Evolutionary conservation across 2,113 vertebrate species (phyloP).

Genomic region (Upupa epops): DNA sequence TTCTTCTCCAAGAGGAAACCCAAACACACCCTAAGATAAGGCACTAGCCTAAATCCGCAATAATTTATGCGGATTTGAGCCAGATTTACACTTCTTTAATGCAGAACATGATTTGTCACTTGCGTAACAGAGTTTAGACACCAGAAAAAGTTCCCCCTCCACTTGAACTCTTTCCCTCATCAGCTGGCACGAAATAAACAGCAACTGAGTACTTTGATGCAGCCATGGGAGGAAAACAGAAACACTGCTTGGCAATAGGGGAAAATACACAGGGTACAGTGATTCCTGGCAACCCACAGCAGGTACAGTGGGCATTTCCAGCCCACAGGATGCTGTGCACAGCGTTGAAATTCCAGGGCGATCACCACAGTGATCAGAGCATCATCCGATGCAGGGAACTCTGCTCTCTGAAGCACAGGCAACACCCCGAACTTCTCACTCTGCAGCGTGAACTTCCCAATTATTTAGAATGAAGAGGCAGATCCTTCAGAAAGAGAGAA

Average conservation of each 20-base stretch:
- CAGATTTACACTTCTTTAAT: conserved; percentile 54
- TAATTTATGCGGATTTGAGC: conserved; percentile 20
- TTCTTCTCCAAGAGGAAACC: background rate
- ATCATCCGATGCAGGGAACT: background rate
- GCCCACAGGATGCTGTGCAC: background rate
- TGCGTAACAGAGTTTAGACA: conserved; percentile 41
- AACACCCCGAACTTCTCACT: background rate
- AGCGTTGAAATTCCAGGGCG: background rate
- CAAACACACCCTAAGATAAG: conserved; percentile 32
- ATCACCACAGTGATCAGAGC: background rate
- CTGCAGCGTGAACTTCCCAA: background rate
- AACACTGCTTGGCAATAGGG: background rate
- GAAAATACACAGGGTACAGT: fast-evolving
- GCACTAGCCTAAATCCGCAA: background rate
- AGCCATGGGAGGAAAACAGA: background rate
- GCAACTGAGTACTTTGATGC: background rate
- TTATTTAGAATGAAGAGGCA: background rate
- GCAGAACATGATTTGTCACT: background rate
- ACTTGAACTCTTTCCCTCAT: background rate
- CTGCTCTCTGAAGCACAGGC: background rate
- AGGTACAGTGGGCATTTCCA: background rate
- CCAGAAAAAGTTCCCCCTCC: background rate
- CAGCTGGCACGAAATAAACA: background rate
- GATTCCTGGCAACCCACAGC: background rate
- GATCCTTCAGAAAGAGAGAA: background rate